Evolutionary conservation across 2,113 vertebrate genomes (phyloP).

Genomic region (Heterotis niloticus): DNA sequence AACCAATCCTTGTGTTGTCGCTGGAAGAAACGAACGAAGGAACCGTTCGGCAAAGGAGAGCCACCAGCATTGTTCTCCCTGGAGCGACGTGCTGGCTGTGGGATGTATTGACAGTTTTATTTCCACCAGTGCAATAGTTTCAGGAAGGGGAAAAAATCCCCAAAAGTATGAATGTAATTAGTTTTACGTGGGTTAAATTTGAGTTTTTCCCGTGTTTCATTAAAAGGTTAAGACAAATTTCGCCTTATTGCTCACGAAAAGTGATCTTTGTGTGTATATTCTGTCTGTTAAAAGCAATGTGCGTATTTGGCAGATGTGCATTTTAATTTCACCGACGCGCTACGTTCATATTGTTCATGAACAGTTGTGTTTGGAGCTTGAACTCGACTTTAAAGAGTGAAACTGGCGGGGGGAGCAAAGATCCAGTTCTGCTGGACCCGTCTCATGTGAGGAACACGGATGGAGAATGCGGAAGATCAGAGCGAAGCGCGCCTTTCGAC

Average conservation of each 20-base stretch:
- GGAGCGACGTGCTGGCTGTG: neutral
- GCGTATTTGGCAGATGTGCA: too few species aligned
- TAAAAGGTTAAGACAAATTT: too few species aligned
- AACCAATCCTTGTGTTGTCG: constrained; percentile 9
- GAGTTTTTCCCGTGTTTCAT: too few species aligned
- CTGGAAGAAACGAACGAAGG: neutral
- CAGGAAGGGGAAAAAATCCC: too few species aligned
- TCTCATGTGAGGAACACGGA: constrained; percentile 20
- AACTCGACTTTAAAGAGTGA: constrained; percentile 11
- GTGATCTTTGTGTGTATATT: too few species aligned
- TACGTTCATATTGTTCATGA: neutral
- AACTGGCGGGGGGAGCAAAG: too few species aligned
- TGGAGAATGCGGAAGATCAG: constrained; percentile 47
- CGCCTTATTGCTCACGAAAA: too few species aligned
- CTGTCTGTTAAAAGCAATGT: too few species aligned
- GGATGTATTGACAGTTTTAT: neutral
- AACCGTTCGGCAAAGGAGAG: neutral
- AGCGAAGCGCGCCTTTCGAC: constrained; percentile 64
- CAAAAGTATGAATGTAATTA: too few species aligned
- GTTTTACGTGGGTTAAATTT: too few species aligned
- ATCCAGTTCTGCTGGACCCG: constrained; percentile 36
- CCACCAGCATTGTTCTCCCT: neutral
- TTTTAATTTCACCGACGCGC: neutral
- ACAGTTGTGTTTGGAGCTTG: neutral
- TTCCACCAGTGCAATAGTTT: neutral